Evolutionary conservation across 2,113 vertebrate genomes (phyloP), one percentile per base, ranked within the genome.

Genomic region (Callionymus lyra): DNA sequence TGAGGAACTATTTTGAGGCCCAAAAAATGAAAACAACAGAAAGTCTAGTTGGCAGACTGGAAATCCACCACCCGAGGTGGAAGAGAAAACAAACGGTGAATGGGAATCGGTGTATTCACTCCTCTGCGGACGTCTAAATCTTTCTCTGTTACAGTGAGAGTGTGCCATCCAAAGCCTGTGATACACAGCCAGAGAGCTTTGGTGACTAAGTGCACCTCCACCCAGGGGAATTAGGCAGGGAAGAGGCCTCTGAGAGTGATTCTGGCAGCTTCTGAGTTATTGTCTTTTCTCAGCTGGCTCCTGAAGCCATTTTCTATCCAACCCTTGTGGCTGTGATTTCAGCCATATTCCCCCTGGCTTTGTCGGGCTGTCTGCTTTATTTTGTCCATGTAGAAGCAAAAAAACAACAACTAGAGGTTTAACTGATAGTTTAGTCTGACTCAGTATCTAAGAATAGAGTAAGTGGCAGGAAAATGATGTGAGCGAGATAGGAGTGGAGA

Each of bases 241-340:
- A 57, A 63, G 31, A 51, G 44, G 58, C 18, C 56, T 61, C 44
- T 48, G 48, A 61, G 45, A 64, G 56, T 34, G 61, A 53, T 56
- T 70, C 50, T 77, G 73, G 58, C 71, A 70, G 48, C 15, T 66
- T 54, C 32, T 58, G 66, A 76, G 61, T 71, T 56, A 67, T 70
- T 74, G 68, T 72, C 52, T 62, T 71, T 65, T 61, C 66, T 61
- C 58, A 53, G 44, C 32, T 72, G 58, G 67, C 57, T 59, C 37
- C 10, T 38, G 34, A 53, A 50, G 34, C 50, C 35, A 41, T 39
- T 48, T 49, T 59, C 21, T 27, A 12, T 15, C n/a, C 38, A 38
- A 32, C 15, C 31, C 44, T 52, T 13, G 11, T 47, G 52, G 38
- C 40, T 54, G 17, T 38, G 52, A 54, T 56, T 41, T 33, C 53